A percentile compares a stretch with the other conserved stretches of the same genome.
Evolutionary conservation across 2,888 invertebrate species (phyloP).

Genomic region (Polymixis flavicincta): DNA sequence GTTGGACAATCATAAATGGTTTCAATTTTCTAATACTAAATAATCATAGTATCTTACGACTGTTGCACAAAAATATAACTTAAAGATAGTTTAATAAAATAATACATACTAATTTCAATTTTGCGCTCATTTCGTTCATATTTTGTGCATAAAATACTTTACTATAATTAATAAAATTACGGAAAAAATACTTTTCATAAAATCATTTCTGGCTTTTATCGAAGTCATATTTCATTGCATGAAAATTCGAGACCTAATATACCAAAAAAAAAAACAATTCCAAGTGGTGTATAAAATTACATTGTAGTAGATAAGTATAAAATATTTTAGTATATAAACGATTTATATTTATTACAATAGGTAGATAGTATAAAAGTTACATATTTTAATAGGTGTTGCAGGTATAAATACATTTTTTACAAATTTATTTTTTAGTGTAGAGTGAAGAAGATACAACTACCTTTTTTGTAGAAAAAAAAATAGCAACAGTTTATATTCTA

Average conservation of each 20-base stretch:
- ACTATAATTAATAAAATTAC: neutral
- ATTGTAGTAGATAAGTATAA: slow-evolving; percentile 58
- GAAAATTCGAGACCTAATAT: slow-evolving; percentile 26
- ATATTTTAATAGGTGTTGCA: slow-evolving; percentile 42
- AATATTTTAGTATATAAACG: slow-evolving; percentile 61
- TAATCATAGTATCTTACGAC: slow-evolving; percentile 3
- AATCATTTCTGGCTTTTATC: slow-evolving; percentile 8
- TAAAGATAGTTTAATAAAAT: slow-evolving; percentile 13
- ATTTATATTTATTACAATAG: slow-evolving; percentile 56
- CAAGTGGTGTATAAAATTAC: slow-evolving; percentile 52
- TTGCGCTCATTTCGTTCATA: slow-evolving; percentile 38
- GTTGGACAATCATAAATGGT: slow-evolving; percentile 20
- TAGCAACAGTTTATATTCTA: neutral
- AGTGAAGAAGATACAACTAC: slow-evolving; percentile 4
- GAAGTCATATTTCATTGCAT: slow-evolving; percentile 43
- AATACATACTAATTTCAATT: slow-evolving; percentile 4
- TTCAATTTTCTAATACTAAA: slow-evolving; percentile 3
- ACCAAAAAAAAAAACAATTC: slow-evolving; percentile 37
- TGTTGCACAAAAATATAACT: slow-evolving; percentile 27
- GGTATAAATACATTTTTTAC: slow-evolving; percentile 50
- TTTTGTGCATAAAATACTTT: slow-evolving; percentile 44
- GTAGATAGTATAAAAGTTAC: slow-evolving; percentile 60
- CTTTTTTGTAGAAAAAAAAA: neutral
- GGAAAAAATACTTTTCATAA: neutral
- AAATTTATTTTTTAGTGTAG: slow-evolving; percentile 18